Evolutionary conservation across 2,888 invertebrate species (phyloP).

Genomic region (Eilema depressum): DNA sequence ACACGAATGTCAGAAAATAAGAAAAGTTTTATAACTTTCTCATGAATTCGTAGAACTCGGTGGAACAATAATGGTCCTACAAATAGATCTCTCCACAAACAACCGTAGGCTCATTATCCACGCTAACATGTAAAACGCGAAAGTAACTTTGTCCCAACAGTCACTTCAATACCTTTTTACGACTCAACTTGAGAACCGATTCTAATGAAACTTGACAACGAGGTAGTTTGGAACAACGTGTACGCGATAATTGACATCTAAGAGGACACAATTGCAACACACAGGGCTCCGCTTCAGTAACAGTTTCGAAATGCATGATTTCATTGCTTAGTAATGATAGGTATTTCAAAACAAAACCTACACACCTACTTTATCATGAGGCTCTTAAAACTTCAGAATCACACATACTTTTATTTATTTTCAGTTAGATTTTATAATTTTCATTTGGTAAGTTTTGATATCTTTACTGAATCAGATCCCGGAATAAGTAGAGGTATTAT

Average conservation of each 20-base stretch:
- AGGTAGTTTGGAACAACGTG: not conserved
- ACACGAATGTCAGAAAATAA: not conserved
- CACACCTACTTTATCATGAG: too few species aligned
- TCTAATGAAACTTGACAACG: slow-evolving; percentile 1
- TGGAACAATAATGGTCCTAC: slow-evolving; percentile 1
- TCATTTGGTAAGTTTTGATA: not conserved
- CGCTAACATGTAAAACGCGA: slow-evolving; percentile 6
- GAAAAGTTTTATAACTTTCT: slow-evolving; percentile 2
- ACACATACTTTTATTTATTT: too few species aligned
- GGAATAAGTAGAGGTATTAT: too few species aligned
- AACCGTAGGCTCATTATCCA: slow-evolving; percentile 1
- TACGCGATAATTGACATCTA: not conserved
- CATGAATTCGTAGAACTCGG: not conserved
- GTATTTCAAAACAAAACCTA: too few species aligned
- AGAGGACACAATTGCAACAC: not conserved
- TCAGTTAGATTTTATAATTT: too few species aligned
- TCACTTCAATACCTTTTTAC: not conserved
- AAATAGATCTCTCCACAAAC: slow-evolving; percentile 1
- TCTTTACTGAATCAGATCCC: too few species aligned
- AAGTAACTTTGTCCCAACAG: not conserved
- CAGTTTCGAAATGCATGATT: not conserved
- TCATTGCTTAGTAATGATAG: too few species aligned
- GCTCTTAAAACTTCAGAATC: too few species aligned
- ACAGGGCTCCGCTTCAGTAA: not conserved
- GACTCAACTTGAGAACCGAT: not conserved